Base-by-base conservation (phyloP, 2,797 vertebrate species). In the Schizopygopsis malacanthus region DNA sequence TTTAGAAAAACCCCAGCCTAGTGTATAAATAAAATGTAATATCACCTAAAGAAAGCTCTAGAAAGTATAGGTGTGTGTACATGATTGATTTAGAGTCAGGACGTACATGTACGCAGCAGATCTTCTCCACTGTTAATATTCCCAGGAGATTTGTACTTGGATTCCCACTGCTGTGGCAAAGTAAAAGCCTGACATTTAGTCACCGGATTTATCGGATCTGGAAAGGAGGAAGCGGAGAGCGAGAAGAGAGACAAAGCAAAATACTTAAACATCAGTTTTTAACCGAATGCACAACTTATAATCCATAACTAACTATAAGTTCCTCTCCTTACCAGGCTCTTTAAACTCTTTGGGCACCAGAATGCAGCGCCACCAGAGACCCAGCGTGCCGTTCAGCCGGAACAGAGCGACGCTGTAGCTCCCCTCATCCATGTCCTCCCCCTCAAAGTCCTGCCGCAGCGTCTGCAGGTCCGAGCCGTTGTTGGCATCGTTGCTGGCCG, bases 281-380 rank as follows among this genome's bases (percentile, higher is more conserved):
- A 25, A 75, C 45, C 2, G 0, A 20, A 12, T 20, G 5, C 16
- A 7, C 9, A 54, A 39, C 69, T 54, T 59, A 45, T 73, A 41
- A 22, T 37, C 37, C 11, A 22, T 13, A 15, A 39, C 37, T 13
- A 15, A 39, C 37, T 20, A 41, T n/a, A 20, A 20, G 10, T 22
- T 22, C 2, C n/a, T 43, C n/a, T 28, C 41, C 89, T 80, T 94
- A 97, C 96, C 96, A 92, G 95, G 95, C 71, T 95, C 92, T 90
- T 93, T 95, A 89, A 91, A 96, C 96, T 90, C 87, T 69, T 92
- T 85, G 12, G 95, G 94, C 56, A 96, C 91, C 78, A 92, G 94
- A 87, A 99, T 96, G 87, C 98, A 99, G 71, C 97, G 95, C 96
- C 97, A 96, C 98, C 98, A 99, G 85, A 99, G 92, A 4, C 98